These are phyloP conservation scores for Bacillus rossius DNA, from an alignment of 1,140 invertebrate species.

Conservation along the genomic window DNA sequence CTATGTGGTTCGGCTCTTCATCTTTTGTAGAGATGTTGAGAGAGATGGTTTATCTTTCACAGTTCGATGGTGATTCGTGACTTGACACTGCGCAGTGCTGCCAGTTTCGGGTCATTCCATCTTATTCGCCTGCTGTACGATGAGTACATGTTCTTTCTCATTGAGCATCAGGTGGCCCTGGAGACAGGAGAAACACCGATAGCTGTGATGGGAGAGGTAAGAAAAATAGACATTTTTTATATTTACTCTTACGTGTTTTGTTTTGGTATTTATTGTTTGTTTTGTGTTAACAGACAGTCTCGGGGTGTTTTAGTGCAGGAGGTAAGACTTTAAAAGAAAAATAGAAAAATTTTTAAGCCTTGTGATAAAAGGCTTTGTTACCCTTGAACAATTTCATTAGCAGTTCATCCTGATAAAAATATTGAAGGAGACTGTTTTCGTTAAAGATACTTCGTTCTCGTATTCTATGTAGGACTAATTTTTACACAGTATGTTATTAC, in stretches of 20 bases:
- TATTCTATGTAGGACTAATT: too few species aligned
- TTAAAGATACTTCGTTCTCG: too few species aligned
- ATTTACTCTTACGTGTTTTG: background rate
- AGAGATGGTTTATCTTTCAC: slow-evolving; percentile 36
- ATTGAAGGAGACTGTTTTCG: too few species aligned
- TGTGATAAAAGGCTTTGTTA: too few species aligned
- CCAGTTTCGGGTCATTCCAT: slow-evolving; percentile 98
- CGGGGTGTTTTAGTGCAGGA: background rate
- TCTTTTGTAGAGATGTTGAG: too few species aligned
- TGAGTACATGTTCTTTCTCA: slow-evolving; percentile 99
- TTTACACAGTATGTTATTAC: too few species aligned
- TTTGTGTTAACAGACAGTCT: background rate
- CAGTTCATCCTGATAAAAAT: too few species aligned
- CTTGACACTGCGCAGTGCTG: slow-evolving; percentile 89
- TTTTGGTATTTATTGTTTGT: background rate
- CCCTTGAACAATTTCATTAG: too few species aligned
- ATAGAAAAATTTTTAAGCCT: too few species aligned
- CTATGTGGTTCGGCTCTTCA: too few species aligned
- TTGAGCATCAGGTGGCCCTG: slow-evolving; percentile 94
- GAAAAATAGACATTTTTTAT: slow-evolving; percentile 1
- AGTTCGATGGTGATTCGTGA: slow-evolving; percentile 96
- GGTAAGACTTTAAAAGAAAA: background rate
- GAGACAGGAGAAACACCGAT: slow-evolving; percentile 88
- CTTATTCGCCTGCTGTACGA: slow-evolving; percentile 95
- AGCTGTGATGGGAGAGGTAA: slow-evolving; percentile 84